Percentiles rank a stretch among this genome's conserved stretches.
phyloP scores from a whole-genome alignment of 2,113 vertebrate species.

The Hypanus sabinus region DNA sequence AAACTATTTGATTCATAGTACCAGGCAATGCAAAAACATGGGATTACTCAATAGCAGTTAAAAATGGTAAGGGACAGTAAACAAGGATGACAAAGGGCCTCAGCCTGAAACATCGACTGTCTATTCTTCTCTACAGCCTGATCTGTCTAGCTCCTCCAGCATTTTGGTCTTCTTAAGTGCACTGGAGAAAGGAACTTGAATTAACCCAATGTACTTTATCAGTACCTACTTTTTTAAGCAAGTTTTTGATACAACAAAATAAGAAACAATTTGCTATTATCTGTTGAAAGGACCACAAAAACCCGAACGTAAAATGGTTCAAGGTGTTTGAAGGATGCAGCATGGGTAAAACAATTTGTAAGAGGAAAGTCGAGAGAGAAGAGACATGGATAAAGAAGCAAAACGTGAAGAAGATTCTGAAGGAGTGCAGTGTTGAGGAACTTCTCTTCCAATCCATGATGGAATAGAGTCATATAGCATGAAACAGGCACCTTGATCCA shows the following conservation, averaged over 20 bases:
- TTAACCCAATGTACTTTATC: background rate
- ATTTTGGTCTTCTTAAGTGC: too few relatives aligned
- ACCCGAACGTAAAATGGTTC: background rate
- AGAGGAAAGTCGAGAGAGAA: background rate
- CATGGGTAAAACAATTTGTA: background rate
- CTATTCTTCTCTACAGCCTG: too few relatives aligned
- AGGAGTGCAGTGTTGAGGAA: background rate
- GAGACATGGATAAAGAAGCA: background rate
- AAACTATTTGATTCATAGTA: background rate
- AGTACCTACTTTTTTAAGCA: background rate
- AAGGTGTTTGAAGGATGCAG: background rate
- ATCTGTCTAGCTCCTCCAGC: too few relatives aligned
- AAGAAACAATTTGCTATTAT: background rate
- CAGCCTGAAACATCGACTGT: too few relatives aligned
- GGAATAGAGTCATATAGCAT: background rate
- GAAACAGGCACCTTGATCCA: too few relatives aligned
- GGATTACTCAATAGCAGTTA: background rate
- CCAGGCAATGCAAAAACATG: background rate
- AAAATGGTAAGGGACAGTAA: background rate
- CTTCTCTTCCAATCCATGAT: background rate
- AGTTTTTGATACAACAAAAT: background rate
- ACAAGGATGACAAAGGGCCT: too few relatives aligned
- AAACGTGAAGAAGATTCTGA: background rate
- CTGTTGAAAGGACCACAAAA: background rate
- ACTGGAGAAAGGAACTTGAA: background rate